Percentiles rank a stretch among this genome's conserved stretches.
Conservation (phyloP, 2,888 invertebrate species). For the Camponotus fellah region DNA sequence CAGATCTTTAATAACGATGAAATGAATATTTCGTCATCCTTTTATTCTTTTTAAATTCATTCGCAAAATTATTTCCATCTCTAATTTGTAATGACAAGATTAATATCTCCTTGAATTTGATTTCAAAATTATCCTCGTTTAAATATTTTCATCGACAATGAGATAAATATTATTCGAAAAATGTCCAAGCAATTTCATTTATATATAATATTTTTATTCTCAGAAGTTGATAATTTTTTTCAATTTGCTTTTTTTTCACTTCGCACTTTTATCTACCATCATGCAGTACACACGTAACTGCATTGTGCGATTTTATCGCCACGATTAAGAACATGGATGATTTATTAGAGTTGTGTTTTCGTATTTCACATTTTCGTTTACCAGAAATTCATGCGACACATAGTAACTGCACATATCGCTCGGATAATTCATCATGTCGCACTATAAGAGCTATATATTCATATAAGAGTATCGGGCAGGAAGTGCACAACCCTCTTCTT, state of each 20-base stretch:
- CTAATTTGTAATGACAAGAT: not conserved
- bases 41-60: not conserved
- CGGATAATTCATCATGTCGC: slow-evolving; percentile 8
- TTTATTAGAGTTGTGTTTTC: not conserved
- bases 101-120: not conserved
- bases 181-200: not conserved
- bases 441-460: not conserved
- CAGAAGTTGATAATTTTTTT: not conserved
- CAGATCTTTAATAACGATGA: not conserved
- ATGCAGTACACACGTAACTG: not conserved
- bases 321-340: not conserved
- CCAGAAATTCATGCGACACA: not conserved
- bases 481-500: not conserved
- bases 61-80: not conserved
- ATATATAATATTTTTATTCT: not conserved
- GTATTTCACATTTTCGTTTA: not conserved
- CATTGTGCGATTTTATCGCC: not conserved
- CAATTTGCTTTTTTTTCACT: slow-evolving; percentile 8
- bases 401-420: slow-evolving; percentile 14
- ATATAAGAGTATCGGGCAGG: not conserved
- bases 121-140: not conserved
- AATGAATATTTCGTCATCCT: not conserved
- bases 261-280: slow-evolving; percentile 8
- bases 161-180: not conserved
- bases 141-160: not conserved